Percentiles rank a stretch among this genome's conserved stretches.
Conservation (phyloP, 2,797 vertebrate genomes). For the Clamator glandarius region DNA sequence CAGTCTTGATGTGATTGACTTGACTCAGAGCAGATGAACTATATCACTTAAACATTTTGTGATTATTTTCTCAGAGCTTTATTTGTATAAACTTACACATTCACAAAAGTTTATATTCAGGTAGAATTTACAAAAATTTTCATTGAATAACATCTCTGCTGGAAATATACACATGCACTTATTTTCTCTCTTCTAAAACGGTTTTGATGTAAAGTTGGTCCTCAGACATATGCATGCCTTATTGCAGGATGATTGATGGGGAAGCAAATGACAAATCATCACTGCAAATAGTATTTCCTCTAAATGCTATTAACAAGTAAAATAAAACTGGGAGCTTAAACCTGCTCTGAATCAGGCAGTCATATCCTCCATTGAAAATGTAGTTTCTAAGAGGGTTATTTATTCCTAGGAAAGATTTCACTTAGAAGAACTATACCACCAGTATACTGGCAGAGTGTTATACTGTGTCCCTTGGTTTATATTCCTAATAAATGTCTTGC, state of each 20-base stretch:
- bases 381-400: neutral
- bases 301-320: neutral
- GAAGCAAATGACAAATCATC: neutral
- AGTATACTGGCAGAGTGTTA: neutral
- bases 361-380: neutral
- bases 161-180: no score
- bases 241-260: neutral
- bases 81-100: neutral
- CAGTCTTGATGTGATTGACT: neutral
- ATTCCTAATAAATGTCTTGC: neutral
- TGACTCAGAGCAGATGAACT: neutral
- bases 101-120: neutral
- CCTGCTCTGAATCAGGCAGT: neutral
- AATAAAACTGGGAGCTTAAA: slow-evolving; percentile 24
- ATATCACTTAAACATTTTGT: neutral
- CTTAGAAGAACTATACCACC: neutral
- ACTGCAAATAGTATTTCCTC: slow-evolving; percentile 1
- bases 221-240: neutral
- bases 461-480: neutral
- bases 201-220: neutral
- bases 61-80: neutral
- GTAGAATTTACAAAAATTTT: neutral
- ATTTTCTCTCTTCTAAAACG: neutral
- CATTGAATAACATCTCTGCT: no score
- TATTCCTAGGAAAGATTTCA: neutral